A percentile compares a stretch with the other conserved stretches of the same genome.
phyloP scores from a whole-genome alignment of 1,140 invertebrate genomes.

The Helicorthomorpha holstii region DNA sequence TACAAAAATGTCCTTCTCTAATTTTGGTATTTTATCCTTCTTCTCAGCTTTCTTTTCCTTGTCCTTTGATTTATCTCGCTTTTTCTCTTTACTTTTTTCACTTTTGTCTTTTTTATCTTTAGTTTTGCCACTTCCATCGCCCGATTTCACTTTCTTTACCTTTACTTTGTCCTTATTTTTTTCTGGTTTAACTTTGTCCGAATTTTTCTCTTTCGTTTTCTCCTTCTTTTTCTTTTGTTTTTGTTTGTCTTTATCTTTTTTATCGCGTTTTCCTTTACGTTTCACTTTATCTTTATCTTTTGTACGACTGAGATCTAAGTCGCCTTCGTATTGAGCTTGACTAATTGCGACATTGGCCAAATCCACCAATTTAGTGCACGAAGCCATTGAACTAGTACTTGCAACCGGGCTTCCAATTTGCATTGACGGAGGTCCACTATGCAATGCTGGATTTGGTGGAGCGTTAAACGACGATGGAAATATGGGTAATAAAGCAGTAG shows the following conservation, averaged over 20 bases:
- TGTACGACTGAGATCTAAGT: slow-evolving; percentile 12
- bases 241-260: slow-evolving; percentile 29
- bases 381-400: not conserved
- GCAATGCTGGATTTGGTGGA: too few relatives aligned
- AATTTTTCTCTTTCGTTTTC: slow-evolving; percentile 29
- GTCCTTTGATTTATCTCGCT: not conserved
- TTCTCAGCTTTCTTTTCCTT: slow-evolving; percentile 8
- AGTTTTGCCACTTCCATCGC: slow-evolving; percentile 25
- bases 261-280: slow-evolving; percentile 31
- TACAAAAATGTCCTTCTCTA: not conserved
- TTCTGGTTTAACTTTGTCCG: slow-evolving; percentile 7
- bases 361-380: not conserved
- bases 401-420: not conserved
- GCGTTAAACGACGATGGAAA: not conserved
- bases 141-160: slow-evolving; percentile 1
- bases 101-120: slow-evolving; percentile 8
- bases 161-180: slow-evolving; percentile 6
- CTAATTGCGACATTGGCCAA: not conserved
- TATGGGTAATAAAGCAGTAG: not conserved
- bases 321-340: not conserved
- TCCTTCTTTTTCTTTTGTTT: slow-evolving; percentile 29
- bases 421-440: not conserved
- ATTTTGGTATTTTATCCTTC: slow-evolving; percentile 5
- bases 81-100: slow-evolving; percentile 2
- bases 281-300: slow-evolving; percentile 35